These are phyloP conservation scores for Oreochromis grahami DNA, from an alignment of 2,797 vertebrate species.

Conservation along the genomic window DNA sequence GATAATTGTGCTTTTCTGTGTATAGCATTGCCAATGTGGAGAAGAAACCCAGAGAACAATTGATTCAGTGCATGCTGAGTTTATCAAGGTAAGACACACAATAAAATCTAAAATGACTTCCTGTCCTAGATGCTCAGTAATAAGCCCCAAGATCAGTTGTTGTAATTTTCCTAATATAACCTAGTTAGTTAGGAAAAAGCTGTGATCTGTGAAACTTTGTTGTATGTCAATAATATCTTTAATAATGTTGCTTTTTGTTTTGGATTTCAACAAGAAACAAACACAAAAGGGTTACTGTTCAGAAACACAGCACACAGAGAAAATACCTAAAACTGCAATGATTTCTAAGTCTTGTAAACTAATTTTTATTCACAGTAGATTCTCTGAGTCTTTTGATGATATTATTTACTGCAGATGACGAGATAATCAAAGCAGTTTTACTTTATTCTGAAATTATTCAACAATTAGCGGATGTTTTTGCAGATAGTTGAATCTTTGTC, in stretches of 20 bases:
- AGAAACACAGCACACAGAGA: neutral
- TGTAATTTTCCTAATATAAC: neutral
- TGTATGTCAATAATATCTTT: neutral
- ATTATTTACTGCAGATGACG: neutral
- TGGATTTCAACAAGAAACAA: neutral
- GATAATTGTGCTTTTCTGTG: neutral
- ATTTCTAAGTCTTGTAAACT: neutral
- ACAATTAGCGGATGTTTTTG: neutral
- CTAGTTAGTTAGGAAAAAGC: neutral
- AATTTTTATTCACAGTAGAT: neutral
- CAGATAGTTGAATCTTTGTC: neutral
- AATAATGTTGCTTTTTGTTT: neutral
- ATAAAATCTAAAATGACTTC: neutral
- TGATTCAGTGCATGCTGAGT: conserved; percentile 53
- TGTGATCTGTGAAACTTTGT: neutral
- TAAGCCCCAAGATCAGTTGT: neutral
- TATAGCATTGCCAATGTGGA: conserved; percentile 69
- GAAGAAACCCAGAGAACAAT: conserved; percentile 64
- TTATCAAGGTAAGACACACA: conserved; percentile 45
- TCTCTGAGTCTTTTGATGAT: neutral
- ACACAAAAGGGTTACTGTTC: neutral
- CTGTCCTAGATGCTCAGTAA: neutral
- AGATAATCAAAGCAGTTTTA: neutral
- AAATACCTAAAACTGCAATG: neutral
- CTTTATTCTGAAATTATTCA: neutral